Base-by-base conservation (phyloP, 1,140 invertebrate genomes). In the Lordiphosa clarofinis region DNA sequence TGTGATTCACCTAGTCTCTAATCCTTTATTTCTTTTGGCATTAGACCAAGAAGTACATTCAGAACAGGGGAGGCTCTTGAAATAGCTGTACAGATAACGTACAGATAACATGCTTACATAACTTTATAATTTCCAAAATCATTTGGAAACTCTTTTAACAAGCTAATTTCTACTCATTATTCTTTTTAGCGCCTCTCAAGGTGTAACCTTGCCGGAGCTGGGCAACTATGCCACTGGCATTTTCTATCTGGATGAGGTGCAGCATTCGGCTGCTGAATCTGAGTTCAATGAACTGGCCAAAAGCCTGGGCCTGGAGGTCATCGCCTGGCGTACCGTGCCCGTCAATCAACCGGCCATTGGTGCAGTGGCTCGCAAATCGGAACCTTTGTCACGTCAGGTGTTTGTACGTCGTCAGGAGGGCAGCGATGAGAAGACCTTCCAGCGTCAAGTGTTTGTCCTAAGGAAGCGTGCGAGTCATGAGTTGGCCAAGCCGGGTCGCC, bases 221-320 rank as follows among this genome's bases (percentile, higher is more conserved):
- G 97, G 97, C 6, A 90, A 93, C 66, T 99, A 99, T 91, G 98
- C 97, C 35, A 99, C 98, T 8, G 98, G 98, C 50, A 97, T 99
- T 49, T 92, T 99, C 66, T 99, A 97, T 89, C 90, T 99, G 75
- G 96, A 98, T 86, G 94, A 94, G 79, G 90, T 94, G 9, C 94
- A 96, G 70, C 94, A 96, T 70, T 91, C 93, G 58, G 92, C 95
- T 69, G 94, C 93, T 31, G 96, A 99, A 89, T 90, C 92, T 49
- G 92, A 94, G 49, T 99, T 99, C 87, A 91, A 92, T 56, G 92
- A 92, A 50, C 90, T 99, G 61, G 96, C 97, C 57, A 91, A 93
- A 71, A 94, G 95, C 73, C 93, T 96, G 84, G 92, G 93, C 24
- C 90, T 99, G 39, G 91, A 93, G 87, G 93, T 98, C 11, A 86